Percentiles rank a stretch among this genome's conserved stretches.
These are phyloP conservation scores for Colletes latitarsis DNA, from an alignment of 1,140 invertebrate species.

Conservation along the genomic window DNA sequence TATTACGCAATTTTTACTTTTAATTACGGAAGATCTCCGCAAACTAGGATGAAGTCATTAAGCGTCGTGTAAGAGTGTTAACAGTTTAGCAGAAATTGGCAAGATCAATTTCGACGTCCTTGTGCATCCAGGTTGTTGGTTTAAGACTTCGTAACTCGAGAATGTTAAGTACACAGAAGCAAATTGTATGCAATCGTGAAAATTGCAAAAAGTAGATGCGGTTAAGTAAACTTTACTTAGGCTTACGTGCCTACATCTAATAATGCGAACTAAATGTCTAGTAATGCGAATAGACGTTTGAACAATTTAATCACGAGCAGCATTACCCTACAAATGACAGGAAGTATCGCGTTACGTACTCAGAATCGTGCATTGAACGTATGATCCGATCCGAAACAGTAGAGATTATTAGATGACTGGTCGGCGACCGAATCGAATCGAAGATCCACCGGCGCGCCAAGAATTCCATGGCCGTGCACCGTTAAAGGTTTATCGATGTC, in stretches of 20 bases:
- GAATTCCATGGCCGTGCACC: constrained; percentile 22
- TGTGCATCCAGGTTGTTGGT: too few relatives aligned
- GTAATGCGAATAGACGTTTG: neutral
- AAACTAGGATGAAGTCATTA: too few relatives aligned
- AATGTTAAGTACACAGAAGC: neutral
- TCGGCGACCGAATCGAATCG: constrained; percentile 33
- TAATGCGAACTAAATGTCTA: too few relatives aligned
- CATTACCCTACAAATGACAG: neutral
- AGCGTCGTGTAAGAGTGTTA: too few relatives aligned
- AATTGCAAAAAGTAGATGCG: too few relatives aligned
- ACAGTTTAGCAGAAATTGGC: too few relatives aligned
- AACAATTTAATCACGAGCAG: neutral
- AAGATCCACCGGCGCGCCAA: constrained; percentile 10
- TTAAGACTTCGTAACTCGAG: neutral
- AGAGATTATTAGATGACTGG: neutral
- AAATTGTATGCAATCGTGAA: too few relatives aligned
- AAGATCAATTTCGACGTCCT: too few relatives aligned
- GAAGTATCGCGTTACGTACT: neutral
- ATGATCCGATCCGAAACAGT: neutral
- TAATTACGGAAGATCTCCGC: too few relatives aligned
- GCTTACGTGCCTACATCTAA: too few relatives aligned
- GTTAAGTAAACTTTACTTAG: too few relatives aligned
- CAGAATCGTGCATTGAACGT: neutral
- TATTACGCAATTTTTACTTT: too few relatives aligned
- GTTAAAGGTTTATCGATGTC: constrained; percentile 52